A percentile compares a stretch with the other conserved stretches of the same genome.
These are phyloP conservation scores for Psephotus haematonotus DNA, from an alignment of 2,113 vertebrate species.

Conservation along the genomic window DNA sequence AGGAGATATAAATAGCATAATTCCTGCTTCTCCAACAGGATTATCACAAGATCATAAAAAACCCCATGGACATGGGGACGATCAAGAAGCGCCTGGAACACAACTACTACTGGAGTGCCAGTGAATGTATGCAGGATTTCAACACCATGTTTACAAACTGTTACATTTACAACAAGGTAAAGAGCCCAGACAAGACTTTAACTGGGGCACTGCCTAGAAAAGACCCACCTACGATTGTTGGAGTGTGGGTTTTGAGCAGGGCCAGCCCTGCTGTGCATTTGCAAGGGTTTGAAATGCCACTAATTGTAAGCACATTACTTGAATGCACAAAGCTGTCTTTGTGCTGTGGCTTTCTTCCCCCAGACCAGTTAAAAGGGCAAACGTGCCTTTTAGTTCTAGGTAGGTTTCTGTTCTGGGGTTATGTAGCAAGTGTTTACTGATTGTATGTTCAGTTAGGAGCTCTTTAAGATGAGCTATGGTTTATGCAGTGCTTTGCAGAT, in stretches of 20 bases:
- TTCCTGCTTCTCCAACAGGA: conserved; percentile 77
- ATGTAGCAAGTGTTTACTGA: not conserved
- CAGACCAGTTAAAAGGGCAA: conserved; percentile 40
- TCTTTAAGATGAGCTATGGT: not conserved
- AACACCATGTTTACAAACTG: conserved; percentile 99
- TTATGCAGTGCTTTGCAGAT: not conserved
- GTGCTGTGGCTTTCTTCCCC: conserved; percentile 18
- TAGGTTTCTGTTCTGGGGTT: not conserved
- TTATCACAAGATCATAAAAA: conserved; percentile 95
- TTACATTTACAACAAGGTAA: conserved; percentile 98
- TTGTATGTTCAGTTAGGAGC: not conserved
- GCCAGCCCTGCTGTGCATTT: not conserved
- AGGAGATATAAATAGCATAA: not conserved
- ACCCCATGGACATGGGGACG: conserved; percentile 97
- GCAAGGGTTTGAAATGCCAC: conserved; percentile 18
- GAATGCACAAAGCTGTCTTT: conserved; percentile 54
- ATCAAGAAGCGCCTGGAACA: conserved; percentile 96
- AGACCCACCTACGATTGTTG: not conserved
- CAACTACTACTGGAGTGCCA: conserved; percentile 93
- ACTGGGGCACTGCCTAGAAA: not conserved
- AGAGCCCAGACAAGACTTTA: not conserved
- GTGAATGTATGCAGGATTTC: conserved; percentile 97
- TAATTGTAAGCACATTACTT: conserved; percentile 38
- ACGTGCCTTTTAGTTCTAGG: conserved; percentile 18
- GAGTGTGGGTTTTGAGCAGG: not conserved